A percentile compares a stretch with the other conserved stretches of the same genome.
phyloP scores from a whole-genome alignment of 2,113 vertebrate genomes.

The human region GRCh38 chr3:77399501-77400000 shows the following conservation, averaged over 20 bases:
- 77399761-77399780: not conserved
- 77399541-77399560: not conserved
- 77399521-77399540: not conserved
- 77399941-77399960: not conserved
- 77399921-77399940: not conserved
- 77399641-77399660: not conserved
- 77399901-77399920: not conserved
- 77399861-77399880: not conserved
- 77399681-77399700: not conserved
- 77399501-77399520: not conserved
- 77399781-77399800: not conserved
- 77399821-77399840: not conserved
- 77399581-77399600: not conserved
- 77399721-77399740: not conserved
- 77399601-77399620: not conserved
- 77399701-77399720: not conserved
- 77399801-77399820: not conserved
- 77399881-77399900: not conserved
- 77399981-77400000: not conserved
- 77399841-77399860: not conserved
- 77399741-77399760: not conserved
- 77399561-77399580: not conserved
- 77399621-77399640: not conserved
- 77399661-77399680: not conserved
- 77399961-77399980: not conserved